Conservation (phyloP, 1,140 invertebrate species). For the Drosophila seguyi region DNA sequence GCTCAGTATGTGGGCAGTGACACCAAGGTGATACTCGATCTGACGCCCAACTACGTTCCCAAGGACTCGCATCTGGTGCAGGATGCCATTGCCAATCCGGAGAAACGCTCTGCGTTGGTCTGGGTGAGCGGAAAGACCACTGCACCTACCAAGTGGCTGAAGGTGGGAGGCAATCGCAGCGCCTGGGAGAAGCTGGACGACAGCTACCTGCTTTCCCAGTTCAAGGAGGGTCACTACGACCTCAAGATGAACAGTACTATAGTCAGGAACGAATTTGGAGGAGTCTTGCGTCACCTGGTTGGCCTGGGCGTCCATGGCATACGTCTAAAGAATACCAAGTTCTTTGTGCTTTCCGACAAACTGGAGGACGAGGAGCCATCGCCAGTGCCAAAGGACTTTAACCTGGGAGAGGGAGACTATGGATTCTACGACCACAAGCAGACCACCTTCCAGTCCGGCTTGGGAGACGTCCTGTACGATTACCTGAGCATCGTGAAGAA, state of each 20-base stretch:
- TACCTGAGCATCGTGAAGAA: constrained; percentile 87
- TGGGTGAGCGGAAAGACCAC: constrained; percentile 48
- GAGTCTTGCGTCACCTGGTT: constrained; percentile 89
- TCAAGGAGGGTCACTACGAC: constrained; percentile 87
- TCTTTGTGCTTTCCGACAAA: constrained; percentile 87
- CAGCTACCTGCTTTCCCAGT: constrained; percentile 88
- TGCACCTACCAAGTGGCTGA: constrained; percentile 92
- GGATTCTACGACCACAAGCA: constrained; percentile 87
- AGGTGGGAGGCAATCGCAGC: constrained; percentile 84
- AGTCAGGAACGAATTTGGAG: constrained; percentile 88
- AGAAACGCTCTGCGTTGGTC: constrained; percentile 76
- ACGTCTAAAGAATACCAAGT: constrained; percentile 88
- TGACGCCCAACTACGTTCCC: constrained; percentile 86
- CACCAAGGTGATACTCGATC: constrained; percentile 85
- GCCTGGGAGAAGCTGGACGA: constrained; percentile 87
- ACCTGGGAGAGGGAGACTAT: constrained; percentile 86
- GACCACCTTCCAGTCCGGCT: constrained; percentile 87
- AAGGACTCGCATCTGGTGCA: constrained; percentile 82
- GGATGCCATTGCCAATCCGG: constrained; percentile 68
- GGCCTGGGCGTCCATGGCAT: constrained; percentile 91
- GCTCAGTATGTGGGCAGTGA: constrained; percentile 59
- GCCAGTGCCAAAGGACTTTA: constrained; percentile 31
- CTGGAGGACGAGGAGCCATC: constrained; percentile 85
- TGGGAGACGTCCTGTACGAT: constrained; percentile 87
- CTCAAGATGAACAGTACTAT: constrained; percentile 88